Evolutionary conservation across 2,113 vertebrate species (phyloP).

Genomic region (Rhabdomys dilectus): DNA sequence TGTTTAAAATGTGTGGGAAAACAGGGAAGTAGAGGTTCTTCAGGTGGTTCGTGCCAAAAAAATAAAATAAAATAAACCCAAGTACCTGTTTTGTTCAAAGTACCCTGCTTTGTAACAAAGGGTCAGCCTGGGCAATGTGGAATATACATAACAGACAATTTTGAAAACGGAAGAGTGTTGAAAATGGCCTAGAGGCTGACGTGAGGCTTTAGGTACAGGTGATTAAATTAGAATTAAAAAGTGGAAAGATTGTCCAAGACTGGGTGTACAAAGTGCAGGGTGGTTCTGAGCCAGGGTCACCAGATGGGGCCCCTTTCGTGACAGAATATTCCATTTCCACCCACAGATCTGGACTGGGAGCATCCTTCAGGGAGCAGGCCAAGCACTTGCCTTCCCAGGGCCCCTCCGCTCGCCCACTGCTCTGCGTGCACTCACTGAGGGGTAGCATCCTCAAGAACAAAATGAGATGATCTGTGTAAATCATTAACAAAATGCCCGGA

Average conservation of each 20-base stretch:
- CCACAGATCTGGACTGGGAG: not conserved
- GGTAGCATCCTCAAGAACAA: not conserved
- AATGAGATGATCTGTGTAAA: conserved; percentile 48
- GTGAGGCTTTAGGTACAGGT: not conserved
- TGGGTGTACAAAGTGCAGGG: not conserved
- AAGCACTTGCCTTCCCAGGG: not conserved
- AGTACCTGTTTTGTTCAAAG: not conserved
- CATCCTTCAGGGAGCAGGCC: not conserved
- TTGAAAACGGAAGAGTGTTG: conserved; percentile 8
- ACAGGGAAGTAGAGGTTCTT: not conserved
- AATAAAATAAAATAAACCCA: not conserved
- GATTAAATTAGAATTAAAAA: conserved; percentile 8
- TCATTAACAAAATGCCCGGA: conserved; percentile 22
- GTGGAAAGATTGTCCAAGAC: not conserved
- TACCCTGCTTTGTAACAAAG: not conserved
- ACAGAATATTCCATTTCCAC: not conserved
- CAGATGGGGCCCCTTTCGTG: not conserved
- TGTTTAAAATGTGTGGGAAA: not conserved
- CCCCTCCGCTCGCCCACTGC: not conserved
- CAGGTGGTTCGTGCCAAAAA: not conserved
- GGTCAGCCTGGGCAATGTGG: not conserved
- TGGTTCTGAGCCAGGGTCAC: not conserved
- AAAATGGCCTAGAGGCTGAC: conserved; percentile 10
- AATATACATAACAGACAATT: not conserved
- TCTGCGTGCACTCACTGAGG: not conserved